Base-by-base conservation (phyloP, 2,797 vertebrate species). In the Gallinago solitaria region DNA sequence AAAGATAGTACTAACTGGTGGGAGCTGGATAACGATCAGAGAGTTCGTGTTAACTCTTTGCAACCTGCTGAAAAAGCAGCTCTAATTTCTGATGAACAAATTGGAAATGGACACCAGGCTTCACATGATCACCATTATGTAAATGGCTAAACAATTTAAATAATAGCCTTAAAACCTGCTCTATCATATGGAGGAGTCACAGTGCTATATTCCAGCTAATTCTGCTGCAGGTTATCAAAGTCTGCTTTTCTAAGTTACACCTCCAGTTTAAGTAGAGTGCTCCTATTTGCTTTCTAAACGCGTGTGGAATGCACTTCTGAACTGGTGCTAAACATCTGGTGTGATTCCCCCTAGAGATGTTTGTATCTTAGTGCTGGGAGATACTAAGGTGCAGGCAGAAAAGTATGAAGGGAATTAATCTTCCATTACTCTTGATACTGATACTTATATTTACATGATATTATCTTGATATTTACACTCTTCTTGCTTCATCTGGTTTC, bases 31-130 rank as follows among this genome's bases (percentile, higher is more conserved):
- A 85, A 69, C 21, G 35, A 61, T 39, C 9, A n/a, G 28, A 56
- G 54, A 91, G 19, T 45, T 79, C 54, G 60, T 78, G 33, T 89
- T 92, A 97, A 96, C 69, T 89, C 51, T 61, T 93, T 73, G 37
- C 11, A 95, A 59, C 7, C 28, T 21, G 5, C 67, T 63, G 7
- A 48, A 60, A 91, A 74, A 41, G 25, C 57, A 82, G 7, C 6
- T 79, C 69, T 33, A 21, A 74, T 33, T 89, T 51, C 70, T 82
- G 43, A 24, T 60, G 51, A 80, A 45, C 17, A 33, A 73, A 78
- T 5, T 8, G 25, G 60, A 64, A 77, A 76, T 3, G 8, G 88
- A 85, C 69, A 68, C 37, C 79, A n/a, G 56, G 56, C 16, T 81
- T 70, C 21, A 16, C 11, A 11, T 12, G 30, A 75, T 11, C 21